Evolutionary conservation across 2,888 invertebrate genomes (phyloP).

Genomic region (Polyommatus iphigenia): DNA sequence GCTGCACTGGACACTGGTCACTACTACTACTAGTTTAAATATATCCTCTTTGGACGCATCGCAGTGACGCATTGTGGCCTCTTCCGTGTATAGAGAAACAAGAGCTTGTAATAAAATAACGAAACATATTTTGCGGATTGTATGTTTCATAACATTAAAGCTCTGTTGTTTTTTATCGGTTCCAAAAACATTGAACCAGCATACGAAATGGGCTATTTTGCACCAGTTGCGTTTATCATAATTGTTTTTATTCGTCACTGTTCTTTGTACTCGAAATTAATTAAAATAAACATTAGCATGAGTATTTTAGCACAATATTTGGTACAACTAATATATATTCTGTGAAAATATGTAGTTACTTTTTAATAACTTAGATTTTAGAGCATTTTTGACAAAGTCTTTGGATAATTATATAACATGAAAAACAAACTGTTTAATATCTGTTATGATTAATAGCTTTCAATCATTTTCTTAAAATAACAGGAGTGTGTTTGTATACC

Average conservation of each 20-base stretch:
- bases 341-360: not conserved
- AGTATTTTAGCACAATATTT: not conserved
- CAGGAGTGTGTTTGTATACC: no score
- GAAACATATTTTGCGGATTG: slow-evolving; percentile 16
- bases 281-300: not conserved
- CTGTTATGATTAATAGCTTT: no score
- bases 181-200: not conserved
- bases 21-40: no score
- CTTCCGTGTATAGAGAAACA: not conserved
- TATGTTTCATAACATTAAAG: slow-evolving; percentile 26
- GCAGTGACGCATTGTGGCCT: no score
- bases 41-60: no score
- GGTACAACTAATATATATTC: no score
- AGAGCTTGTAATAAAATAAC: slow-evolving; percentile 3
- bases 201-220: slow-evolving; percentile 13
- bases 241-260: slow-evolving; percentile 10
- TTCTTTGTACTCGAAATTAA: slow-evolving; percentile 15
- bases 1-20: no score
- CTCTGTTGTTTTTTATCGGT: slow-evolving; percentile 20
- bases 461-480: no score
- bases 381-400: no score
- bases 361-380: not conserved
- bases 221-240: slow-evolving; percentile 9
- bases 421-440: no score
- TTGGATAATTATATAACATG: no score